These are phyloP conservation scores for Sciurus niger DNA, from an alignment of 2,113 vertebrate species.

Conservation along the genomic window DNA sequence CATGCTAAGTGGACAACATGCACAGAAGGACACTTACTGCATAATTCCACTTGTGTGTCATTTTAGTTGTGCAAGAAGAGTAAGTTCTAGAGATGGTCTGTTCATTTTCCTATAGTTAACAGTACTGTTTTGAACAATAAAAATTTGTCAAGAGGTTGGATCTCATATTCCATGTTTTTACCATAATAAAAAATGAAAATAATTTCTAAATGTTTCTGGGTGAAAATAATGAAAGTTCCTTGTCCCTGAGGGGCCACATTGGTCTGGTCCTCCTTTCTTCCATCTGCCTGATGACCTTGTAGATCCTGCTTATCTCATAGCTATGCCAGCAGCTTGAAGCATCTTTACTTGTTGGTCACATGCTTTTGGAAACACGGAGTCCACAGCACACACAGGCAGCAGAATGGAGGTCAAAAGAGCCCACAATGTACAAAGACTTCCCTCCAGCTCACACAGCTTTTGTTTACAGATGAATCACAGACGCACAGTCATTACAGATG, in stretches of 20 bases:
- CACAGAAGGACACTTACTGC: neutral
- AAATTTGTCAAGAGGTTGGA: neutral
- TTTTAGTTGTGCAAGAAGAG: neutral
- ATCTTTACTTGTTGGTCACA: neutral
- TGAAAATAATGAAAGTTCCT: neutral
- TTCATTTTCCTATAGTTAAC: neutral
- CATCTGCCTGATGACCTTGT: neutral
- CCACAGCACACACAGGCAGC: neutral
- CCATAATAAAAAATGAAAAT: neutral
- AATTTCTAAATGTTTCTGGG: neutral
- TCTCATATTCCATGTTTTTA: neutral
- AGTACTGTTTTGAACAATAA: neutral
- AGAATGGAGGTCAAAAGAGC: neutral
- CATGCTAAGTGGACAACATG: neutral
- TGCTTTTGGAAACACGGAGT: neutral
- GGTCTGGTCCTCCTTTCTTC: neutral
- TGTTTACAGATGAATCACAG: neutral
- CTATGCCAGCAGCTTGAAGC: no score
- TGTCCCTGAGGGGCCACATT: no score
- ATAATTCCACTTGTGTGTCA: neutral
- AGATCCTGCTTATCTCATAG: neutral
- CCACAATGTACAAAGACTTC: accelerated
- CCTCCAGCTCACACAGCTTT: neutral
- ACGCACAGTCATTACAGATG: no score
- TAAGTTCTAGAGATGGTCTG: neutral